A percentile compares a stretch with the other conserved stretches of the same genome.
Evolutionary conservation across 2,113 vertebrate species (phyloP).

Genomic region (Meles meles): DNA sequence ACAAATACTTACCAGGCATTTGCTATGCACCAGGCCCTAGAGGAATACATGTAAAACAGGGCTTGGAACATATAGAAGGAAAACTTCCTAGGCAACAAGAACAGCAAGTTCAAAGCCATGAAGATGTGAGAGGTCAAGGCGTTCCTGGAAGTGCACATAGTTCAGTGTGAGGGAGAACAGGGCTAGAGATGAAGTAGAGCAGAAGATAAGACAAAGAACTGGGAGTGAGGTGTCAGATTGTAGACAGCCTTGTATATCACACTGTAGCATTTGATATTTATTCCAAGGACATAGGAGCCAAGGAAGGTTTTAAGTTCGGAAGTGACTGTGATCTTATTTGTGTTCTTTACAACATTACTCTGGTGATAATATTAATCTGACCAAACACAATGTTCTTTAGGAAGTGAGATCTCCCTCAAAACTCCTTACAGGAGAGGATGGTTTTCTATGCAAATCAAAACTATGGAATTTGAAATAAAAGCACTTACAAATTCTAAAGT

Average conservation of each 20-base stretch:
- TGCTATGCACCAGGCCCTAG: background rate
- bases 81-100: background rate
- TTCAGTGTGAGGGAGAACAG: background rate
- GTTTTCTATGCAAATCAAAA: background rate
- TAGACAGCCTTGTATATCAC: background rate
- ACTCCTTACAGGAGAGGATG: background rate
- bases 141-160: background rate
- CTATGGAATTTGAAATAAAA: background rate
- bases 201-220: background rate
- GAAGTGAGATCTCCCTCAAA: constrained; percentile 6
- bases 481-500: background rate
- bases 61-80: background rate
- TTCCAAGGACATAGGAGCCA: background rate
- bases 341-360: background rate
- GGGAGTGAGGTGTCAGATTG: background rate
- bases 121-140: background rate
- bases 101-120: background rate
- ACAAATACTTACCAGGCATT: background rate
- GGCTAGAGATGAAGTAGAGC: background rate
- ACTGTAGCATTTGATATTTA: background rate
- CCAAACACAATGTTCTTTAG: constrained; percentile 26
- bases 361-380: background rate
- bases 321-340: background rate
- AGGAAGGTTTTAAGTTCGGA: background rate
- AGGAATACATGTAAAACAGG: background rate